Evolutionary conservation across 2,113 vertebrate species (phyloP).

Genomic region (Alectura lathami): DNA sequence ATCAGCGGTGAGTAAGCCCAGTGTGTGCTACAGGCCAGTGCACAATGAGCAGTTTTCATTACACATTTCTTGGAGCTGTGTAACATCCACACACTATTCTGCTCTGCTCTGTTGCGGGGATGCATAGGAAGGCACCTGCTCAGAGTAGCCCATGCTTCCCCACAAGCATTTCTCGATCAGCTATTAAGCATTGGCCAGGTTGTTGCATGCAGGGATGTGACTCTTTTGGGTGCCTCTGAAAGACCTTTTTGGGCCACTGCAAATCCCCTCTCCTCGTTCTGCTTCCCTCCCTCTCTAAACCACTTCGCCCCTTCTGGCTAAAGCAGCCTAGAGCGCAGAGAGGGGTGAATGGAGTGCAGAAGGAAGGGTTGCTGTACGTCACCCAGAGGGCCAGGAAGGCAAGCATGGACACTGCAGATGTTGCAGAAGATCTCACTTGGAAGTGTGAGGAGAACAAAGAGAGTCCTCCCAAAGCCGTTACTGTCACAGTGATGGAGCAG

Average conservation of each 20-base stretch:
- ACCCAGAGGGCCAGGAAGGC: background rate
- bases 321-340: background rate
- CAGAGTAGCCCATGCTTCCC: background rate
- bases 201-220: fast-evolving
- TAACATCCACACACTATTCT: background rate
- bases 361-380: background rate
- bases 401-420: background rate
- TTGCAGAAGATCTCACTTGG: background rate
- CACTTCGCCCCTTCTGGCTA: background rate
- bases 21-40: background rate
- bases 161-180: background rate
- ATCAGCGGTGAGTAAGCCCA: background rate
- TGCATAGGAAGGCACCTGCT: background rate
- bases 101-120: background rate
- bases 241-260: background rate
- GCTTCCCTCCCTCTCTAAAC: background rate
- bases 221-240: background rate
- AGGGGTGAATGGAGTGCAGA: background rate
- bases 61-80: background rate
- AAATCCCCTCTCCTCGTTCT: background rate
- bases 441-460: background rate
- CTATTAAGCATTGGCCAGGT: background rate
- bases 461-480: background rate
- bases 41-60: background rate
- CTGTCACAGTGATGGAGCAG: background rate